Evolutionary conservation across 2,888 invertebrate genomes (phyloP).

Genomic region (Drosophila paramelanica): DNA sequence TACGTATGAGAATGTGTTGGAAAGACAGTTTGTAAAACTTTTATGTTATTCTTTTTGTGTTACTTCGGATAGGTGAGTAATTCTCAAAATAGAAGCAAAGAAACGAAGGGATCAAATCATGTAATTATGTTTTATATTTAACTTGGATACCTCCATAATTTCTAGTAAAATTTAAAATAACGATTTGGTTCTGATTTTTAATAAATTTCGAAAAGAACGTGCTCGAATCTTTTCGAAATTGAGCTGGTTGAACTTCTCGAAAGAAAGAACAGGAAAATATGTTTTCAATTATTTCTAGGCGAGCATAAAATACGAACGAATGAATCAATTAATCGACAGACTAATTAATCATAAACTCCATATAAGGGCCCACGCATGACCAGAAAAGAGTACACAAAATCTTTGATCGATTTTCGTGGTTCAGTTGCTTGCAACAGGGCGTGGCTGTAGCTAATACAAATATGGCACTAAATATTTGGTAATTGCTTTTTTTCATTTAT

Average conservation of each 20-base stretch:
- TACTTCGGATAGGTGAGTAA: no score
- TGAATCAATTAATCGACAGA: constrained; percentile 34
- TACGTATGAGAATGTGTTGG: no score
- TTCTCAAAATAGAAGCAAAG: no score
- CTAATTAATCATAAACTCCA: constrained; percentile 45
- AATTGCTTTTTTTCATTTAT: constrained; percentile 45
- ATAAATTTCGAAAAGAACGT: no score
- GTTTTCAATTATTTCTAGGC: constrained; percentile 1
- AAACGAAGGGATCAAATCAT: no score
- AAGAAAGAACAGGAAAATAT: no score
- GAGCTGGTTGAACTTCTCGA: not conserved
- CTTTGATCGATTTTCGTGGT: constrained; percentile 52
- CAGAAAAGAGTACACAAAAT: constrained; percentile 36
- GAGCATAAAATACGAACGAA: constrained; percentile 6
- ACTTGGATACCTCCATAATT: no score
- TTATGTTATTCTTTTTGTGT: no score
- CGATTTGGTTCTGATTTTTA: no score
- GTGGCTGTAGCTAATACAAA: constrained; percentile 50
- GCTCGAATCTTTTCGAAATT: not conserved
- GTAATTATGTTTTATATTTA: no score
- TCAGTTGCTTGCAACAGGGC: constrained; percentile 57
- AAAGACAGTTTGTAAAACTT: no score
- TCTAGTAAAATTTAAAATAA: no score
- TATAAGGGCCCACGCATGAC: constrained; percentile 50
- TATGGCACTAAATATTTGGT: constrained; percentile 68